Conservation (phyloP, 2,113 vertebrate species). For the Austrofundulus limnaeus region DNA sequence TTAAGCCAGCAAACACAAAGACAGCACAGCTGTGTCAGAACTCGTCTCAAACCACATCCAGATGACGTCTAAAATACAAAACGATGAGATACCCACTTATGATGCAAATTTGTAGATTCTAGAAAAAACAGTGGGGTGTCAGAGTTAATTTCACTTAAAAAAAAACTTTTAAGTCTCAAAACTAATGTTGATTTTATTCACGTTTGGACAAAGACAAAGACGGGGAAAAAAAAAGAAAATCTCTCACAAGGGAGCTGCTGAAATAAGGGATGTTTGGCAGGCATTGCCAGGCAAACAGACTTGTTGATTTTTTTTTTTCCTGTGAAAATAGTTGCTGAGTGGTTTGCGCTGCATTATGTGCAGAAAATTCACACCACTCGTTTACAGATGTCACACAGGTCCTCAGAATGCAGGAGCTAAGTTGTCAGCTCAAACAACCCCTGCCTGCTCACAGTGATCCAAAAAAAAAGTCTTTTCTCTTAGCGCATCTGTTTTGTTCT, state of each 20-base stretch:
- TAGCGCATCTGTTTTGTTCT: not conserved
- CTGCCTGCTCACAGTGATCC: not conserved
- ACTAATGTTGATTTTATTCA: not conserved
- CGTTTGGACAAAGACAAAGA: not conserved
- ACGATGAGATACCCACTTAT: not conserved
- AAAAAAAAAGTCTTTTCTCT: not conserved
- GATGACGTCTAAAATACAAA: not conserved
- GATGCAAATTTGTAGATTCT: not conserved
- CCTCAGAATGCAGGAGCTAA: conserved; percentile 17
- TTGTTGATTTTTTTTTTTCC: not conserved
- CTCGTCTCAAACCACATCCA: not conserved
- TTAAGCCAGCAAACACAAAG: not conserved
- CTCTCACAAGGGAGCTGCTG: not conserved
- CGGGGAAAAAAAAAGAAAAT: not conserved
- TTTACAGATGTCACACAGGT: not conserved
- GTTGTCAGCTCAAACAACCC: conserved; percentile 2
- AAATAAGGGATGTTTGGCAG: not conserved
- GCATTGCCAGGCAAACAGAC: conserved; percentile 4
- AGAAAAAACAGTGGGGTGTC: not conserved
- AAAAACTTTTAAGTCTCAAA: not conserved
- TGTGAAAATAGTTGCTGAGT: conserved; percentile 22
- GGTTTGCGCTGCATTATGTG: conserved; percentile 16
- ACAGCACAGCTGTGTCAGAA: not conserved
- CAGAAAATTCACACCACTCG: conserved; percentile 9
- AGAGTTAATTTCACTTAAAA: not conserved